Evolutionary conservation across 1,140 invertebrate genomes (phyloP).

Genomic region (Papilio polytes): DNA sequence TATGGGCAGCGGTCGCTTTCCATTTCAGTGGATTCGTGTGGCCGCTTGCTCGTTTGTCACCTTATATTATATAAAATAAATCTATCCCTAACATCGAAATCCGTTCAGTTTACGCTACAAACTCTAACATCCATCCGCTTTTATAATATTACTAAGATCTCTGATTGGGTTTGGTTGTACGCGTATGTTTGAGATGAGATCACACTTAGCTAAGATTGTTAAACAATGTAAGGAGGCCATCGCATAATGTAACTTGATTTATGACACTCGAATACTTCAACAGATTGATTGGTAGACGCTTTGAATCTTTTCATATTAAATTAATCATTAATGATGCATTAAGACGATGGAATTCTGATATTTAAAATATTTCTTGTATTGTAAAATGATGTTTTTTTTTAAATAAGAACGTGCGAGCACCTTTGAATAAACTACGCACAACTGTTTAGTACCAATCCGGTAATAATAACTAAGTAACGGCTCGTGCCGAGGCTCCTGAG

Average conservation of each 20-base stretch:
- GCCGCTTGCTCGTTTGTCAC: too few species aligned
- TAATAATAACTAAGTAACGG: too few species aligned
- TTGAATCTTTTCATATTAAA: not conserved
- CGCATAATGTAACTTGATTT: constrained; percentile 14
- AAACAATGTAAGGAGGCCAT: constrained; percentile 15
- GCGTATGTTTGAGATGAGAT: constrained; percentile 6
- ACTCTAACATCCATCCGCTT: too few species aligned
- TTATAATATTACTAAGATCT: not conserved
- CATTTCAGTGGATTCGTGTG: too few species aligned
- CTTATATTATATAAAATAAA: too few species aligned
- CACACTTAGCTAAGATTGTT: not conserved
- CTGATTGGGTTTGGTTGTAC: not conserved
- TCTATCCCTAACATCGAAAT: too few species aligned
- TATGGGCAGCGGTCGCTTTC: too few species aligned
- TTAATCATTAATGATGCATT: constrained; percentile 6
- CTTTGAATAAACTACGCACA: not conserved
- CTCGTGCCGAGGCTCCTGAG: too few species aligned
- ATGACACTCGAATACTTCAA: not conserved
- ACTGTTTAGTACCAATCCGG: not conserved
- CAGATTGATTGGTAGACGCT: constrained; percentile 1
- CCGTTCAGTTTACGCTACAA: too few species aligned
- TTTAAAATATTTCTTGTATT: not conserved
- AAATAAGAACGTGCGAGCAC: not conserved
- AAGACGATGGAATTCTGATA: not conserved
- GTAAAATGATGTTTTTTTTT: too few species aligned